Base-by-base conservation (phyloP, 1,140 invertebrate genomes). In the Palaemon carinicauda region DNA sequence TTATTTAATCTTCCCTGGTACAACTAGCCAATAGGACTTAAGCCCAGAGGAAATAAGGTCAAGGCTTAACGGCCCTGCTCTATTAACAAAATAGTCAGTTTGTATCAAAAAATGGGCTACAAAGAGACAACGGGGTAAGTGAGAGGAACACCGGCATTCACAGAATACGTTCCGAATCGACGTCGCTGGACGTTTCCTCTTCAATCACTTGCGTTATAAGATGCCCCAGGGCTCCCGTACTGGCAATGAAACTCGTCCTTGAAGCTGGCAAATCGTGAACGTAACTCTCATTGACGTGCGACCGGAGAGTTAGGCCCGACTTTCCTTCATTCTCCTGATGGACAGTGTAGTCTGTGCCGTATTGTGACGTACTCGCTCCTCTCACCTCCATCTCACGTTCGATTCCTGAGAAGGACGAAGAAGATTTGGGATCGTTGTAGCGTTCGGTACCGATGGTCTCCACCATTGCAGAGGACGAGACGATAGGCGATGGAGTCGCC, bases 161-260 rank as follows among this genome's bases (percentile, higher is more conserved):
- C 24, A 85, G 27, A 12, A 85, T 56, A 3, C 56, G 29, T 41
- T 85, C 82, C 19, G 31, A 54, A 15, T 85, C 82, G 15, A 79
- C 74, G 19, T 85, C 82, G 27, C 56, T 79, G 3, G 74, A 79
- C n/a, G 74, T 77, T 21, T 85, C 82, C 21, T 85, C 82, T 19
- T 79, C 82, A n/a, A 85, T 85, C 5, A 85, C 82, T 52, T 85
- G 54, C n/a, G 54, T 79, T 24, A 85, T 79, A 50, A 85, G 82
- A 12, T 79, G 56, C 1, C 75, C 75, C n/a, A 85, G 60, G 14
- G 75, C 29, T 4, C 82, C 82, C 14, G 54, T 79, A 21, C 82
- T 85, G 3, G 56, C 33, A 24, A 85, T 41, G 53, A 41, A 79
- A 19, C 78, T 50, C 21, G 19, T 52, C 82, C 54, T 14, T 7